Percentiles rank a stretch among this genome's conserved stretches.
These are phyloP conservation scores for Tragelaphus strepsiceros DNA, from an alignment of 2,113 vertebrate species.

Conservation along the genomic window DNA sequence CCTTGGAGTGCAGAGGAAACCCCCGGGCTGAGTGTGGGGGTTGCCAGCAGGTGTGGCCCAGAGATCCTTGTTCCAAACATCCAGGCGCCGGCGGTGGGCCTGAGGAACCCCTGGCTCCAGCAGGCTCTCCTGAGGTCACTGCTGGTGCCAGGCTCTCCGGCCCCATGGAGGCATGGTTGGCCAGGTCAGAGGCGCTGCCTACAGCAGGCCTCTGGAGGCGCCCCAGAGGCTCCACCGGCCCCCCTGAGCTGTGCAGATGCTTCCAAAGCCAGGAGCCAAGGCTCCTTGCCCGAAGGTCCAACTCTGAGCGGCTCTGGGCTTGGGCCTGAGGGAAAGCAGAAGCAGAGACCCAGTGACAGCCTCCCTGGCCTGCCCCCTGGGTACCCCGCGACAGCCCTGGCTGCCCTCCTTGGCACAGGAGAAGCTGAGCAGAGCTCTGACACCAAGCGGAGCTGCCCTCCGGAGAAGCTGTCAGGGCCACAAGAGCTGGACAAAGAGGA, in stretches of 20 bases:
- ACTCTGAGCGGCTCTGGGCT: constrained; percentile 77
- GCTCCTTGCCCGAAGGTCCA: constrained; percentile 74
- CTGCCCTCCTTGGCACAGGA: not conserved
- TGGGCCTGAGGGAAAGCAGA: constrained; percentile 51
- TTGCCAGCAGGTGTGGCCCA: not conserved
- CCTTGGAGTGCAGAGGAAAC: not conserved
- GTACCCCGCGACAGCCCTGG: not conserved
- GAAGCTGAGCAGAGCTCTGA: not conserved
- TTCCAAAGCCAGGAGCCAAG: constrained; percentile 34
- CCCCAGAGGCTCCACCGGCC: not conserved
- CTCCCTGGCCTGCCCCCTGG: not conserved
- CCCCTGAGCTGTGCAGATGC: not conserved
- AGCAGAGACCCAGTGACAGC: not conserved
- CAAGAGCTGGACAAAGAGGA: not conserved
- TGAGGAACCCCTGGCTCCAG: not conserved
- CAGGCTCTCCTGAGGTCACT: not conserved
- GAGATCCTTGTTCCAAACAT: not conserved
- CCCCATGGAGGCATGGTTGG: not conserved
- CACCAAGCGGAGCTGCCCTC: not conserved
- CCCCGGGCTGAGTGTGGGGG: not conserved
- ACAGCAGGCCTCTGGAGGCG: constrained; percentile 73
- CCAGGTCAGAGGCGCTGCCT: constrained; percentile 68
- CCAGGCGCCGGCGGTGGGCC: rapidly evolving
- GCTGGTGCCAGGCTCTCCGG: not conserved
- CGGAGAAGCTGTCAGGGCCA: not conserved